Conservation (phyloP, 2,888 invertebrate genomes). For the Drosophila testacea region DNA sequence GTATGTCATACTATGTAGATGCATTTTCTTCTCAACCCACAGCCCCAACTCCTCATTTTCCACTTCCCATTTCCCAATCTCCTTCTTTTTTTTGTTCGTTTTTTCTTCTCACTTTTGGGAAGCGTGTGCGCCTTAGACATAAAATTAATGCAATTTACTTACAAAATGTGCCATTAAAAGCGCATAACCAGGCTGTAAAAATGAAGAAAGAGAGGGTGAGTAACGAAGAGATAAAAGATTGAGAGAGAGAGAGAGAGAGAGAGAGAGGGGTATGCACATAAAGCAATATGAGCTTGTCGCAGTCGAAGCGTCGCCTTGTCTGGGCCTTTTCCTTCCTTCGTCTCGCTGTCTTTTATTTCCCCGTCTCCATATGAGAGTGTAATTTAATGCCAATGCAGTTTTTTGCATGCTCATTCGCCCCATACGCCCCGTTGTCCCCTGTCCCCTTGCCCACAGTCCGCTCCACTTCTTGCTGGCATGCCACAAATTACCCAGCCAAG, state of each 20-base stretch:
- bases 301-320: conserved; percentile 63
- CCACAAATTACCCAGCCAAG: conserved; percentile 75
- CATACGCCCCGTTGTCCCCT: conserved; percentile 4
- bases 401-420: conserved; percentile 14
- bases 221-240: not conserved
- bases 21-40: conserved; percentile 27
- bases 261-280: conserved; percentile 14
- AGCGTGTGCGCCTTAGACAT: conserved; percentile 45
- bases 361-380: conserved; percentile 46
- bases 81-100: not conserved
- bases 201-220: not conserved
- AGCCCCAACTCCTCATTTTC: not conserved
- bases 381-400: conserved; percentile 76
- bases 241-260: not conserved
- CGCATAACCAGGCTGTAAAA: conserved; percentile 54
- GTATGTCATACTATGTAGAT: conserved; percentile 43
- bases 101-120: conserved; percentile 5
- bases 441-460: conserved; percentile 2
- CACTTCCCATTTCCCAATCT: not conserved
- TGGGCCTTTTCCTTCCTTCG: conserved; percentile 32
- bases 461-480: conserved; percentile 39
- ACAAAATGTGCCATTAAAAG: conserved; percentile 77
- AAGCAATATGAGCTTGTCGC: conserved; percentile 75
- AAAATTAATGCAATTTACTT: conserved; percentile 78
- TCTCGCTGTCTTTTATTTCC: not conserved